phyloP scores from a whole-genome alignment of 2,797 vertebrate species.

The Eulemur rubriventer region DNA sequence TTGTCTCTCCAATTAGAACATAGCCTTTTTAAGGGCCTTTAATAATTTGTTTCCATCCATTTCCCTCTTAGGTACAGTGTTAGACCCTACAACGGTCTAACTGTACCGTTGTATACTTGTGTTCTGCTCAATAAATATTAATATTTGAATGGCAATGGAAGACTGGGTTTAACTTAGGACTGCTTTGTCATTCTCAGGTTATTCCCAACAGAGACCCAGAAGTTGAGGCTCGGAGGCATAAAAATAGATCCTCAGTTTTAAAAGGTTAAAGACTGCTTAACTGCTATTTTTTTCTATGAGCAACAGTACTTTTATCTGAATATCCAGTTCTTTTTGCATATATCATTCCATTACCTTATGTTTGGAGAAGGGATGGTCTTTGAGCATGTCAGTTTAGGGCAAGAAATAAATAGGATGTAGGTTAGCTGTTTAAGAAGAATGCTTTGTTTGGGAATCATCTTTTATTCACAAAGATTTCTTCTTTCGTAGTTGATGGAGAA shows the following conservation, averaged over 20 bases:
- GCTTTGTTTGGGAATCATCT: neutral
- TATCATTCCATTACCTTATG: neutral
- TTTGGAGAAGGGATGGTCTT: slow-evolving; percentile 19
- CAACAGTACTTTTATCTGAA: neutral
- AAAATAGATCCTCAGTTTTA: neutral
- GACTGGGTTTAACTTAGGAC: neutral
- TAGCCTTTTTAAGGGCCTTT: neutral
- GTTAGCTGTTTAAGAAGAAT: slow-evolving; percentile 11
- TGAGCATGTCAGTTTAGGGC: slow-evolving; percentile 14
- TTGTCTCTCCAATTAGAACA: neutral
- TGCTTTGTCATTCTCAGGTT: neutral
- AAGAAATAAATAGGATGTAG: slow-evolving; percentile 9
- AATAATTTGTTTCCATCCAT: neutral
- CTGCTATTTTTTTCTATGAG: neutral
- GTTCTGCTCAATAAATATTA: slow-evolving; percentile 36
- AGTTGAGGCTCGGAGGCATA: neutral
- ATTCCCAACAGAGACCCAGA: neutral
- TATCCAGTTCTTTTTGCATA: neutral
- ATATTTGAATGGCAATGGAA: slow-evolving; percentile 35
- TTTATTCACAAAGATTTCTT: slow-evolving; percentile 56
- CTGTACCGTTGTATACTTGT: neutral
- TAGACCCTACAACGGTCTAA: neutral
- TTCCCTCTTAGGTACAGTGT: neutral
- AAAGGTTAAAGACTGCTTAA: neutral
- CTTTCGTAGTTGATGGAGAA: slow-evolving; percentile 90